Percentiles rank a stretch among this genome's conserved stretches.
These are phyloP conservation scores for Sipunculus nudus DNA, from an alignment of 2,888 invertebrate genomes.

Conservation along the genomic window DNA sequence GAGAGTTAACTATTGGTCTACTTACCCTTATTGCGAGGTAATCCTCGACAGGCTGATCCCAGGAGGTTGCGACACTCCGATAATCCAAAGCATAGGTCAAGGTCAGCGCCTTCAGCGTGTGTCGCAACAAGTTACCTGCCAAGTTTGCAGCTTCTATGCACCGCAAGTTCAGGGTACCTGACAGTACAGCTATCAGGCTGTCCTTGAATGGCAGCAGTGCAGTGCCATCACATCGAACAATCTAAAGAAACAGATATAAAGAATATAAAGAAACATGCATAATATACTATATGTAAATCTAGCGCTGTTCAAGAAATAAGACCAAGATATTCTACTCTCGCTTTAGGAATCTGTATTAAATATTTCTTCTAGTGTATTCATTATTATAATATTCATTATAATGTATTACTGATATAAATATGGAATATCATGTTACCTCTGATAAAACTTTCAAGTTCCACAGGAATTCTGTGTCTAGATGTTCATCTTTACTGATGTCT, in stretches of 20 bases:
- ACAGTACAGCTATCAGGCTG: constrained; percentile 75
- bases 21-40: constrained; percentile 76
- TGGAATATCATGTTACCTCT: constrained; percentile 71
- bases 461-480: constrained; percentile 79
- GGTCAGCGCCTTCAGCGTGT: constrained; percentile 72
- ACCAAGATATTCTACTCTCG: too few species aligned
- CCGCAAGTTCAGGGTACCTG: constrained; percentile 76
- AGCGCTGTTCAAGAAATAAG: background rate
- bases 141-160: constrained; percentile 75
- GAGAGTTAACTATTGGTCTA: too few species aligned
- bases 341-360: too few species aligned
- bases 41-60: constrained; percentile 74
- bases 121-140: constrained; percentile 73
- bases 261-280: constrained; percentile 3
- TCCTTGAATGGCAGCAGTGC: constrained; percentile 76
- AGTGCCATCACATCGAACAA: constrained; percentile 75
- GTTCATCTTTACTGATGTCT: constrained; percentile 78
- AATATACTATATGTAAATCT: background rate
- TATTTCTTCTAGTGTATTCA: too few species aligned
- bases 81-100: constrained; percentile 74
- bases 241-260: constrained; percentile 50
- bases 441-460: constrained; percentile 81
- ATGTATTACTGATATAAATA: too few species aligned
- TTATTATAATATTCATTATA: too few species aligned
- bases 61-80: constrained; percentile 73